Base-by-base conservation (phyloP, 53 echinoderm and acorn worm genomes). In the Glandiceps talaboti region DNA sequence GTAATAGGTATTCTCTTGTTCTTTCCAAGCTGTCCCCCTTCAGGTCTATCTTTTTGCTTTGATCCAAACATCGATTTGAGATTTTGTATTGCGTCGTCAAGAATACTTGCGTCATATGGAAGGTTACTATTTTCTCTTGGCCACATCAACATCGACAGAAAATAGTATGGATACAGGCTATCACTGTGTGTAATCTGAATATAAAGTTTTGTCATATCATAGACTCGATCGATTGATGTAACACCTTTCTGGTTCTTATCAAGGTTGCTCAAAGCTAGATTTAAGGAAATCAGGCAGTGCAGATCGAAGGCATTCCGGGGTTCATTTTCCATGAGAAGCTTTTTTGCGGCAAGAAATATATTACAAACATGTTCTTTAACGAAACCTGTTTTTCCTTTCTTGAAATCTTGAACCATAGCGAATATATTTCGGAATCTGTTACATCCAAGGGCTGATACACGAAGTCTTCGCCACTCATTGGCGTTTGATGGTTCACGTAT, bases 81-180 rank as follows among this genome's bases (percentile, higher is more conserved):
- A 12, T 45, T 6, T 20, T 45, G 6, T 12, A 45, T 6, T 45
- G 64, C 20, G 20, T 45, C 64, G 6, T 45, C 6, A 45, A 45
- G 64, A 45, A 45, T 6, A 6, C 20, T 45, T 45, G 77, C 27
- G 77, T 0, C 73, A 72, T 28, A 0, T 72, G 30, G 30, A 29
- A 78, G 1, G 29, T 32, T 33, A 33, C 32, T 27, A 25, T 33
- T 64, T 76, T 80, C 79, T 76, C 80, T 33, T 83, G 89, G 85
- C 89, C 89, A 89, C 31, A 85, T 30, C 32, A 89, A 84, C 85
- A 89, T 85, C 75, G 85, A 73, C 75, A 85, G 79, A 73, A 85
- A 89, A 33, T 79, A 85, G 27, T 78, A 82, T 28, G 64, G 76
- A 83, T 83, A 77, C 30, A 83, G 29, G 31, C 32, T 28, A 1